Base-by-base conservation (phyloP, 35 echinoderm and acorn worm genomes). In the Anneissia japonica region DNA sequence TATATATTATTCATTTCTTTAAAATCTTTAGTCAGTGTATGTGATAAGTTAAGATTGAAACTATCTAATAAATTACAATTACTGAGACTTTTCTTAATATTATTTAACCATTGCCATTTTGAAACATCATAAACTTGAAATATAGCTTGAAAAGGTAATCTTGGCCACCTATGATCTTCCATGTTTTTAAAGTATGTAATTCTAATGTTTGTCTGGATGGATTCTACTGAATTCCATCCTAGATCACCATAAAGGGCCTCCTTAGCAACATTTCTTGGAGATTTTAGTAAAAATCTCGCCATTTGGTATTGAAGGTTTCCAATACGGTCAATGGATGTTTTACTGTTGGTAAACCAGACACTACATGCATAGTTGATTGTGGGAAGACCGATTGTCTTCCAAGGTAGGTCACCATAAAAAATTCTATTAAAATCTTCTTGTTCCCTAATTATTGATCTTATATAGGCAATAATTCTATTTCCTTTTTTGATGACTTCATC, bases 351-450 rank as follows among this genome's bases (percentile, higher is more conserved):
- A 4, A 76, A 10, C 74, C 74, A 76, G 74, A 4, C 6, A 32
- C n/a, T 32, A n/a, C 74, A 76, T 4, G 6, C 6, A 5, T 5
- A 9, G 34, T 9, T 76, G 6, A 76, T 9, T 26, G 74, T 30
- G 26, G 77, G 77, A 10, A 79, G 5, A 16, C 16, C 77, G 4
- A 79, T 16, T 34, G 77, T 10, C 39, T 79, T 79, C 77, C 77
- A 79, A 4, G 39, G 31, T 3, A 79, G 28, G 39, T 79, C 74
- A 34, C 77, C 77, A 26, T 79, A 79, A 26, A 10, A 79, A 79
- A 79, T 37, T 30, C 77, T 79, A 79, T 35, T 79, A 35, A 34
- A 79, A 79, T 79, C 4, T 36, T 79, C 77, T 79, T 79, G 77
- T 5, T 4, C 33, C 11, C 39, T 37, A 34, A 79, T 79, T 9